Base-by-base conservation (phyloP, 2,888 invertebrate genomes). In the Stegana nigrithorax region DNA sequence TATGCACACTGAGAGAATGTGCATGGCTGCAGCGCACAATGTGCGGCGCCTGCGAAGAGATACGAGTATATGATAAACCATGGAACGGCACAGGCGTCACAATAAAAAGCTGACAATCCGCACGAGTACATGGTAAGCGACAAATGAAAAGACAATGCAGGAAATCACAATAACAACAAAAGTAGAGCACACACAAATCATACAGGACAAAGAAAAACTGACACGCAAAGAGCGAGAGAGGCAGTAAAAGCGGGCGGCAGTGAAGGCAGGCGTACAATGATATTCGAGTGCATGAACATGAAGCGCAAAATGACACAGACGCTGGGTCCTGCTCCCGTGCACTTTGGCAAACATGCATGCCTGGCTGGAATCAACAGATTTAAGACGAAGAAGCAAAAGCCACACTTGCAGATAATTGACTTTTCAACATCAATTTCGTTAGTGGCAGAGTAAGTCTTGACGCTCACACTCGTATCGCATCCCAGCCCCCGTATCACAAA, bases 61-160 rank as follows among this genome's bases (percentile, higher is more conserved):
- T 29, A 17, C 19, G 29, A 29, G 21, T 23, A 47, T 47, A 23
- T 4, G 47, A 47, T 17, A 47, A 23, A 7, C 47, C 25, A 47
- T 47, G 47, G n/a, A 23, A 36, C 36, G n/a, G 2, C 50, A 26
- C 26, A 26, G 12, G 10, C 3, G 14, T 10, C 47, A 47, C 25
- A 47, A 47, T 23, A 23, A 21, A 55, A 55, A 8, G 25, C 7
- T 14, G 12, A 7, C 17, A 12, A 36, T 23, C 4, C 10, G 36
- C 7, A 55, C 23, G 32, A 55, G 19, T 21, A 55, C 10, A 36
- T 55, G 21, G 21, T n/a, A 19, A 36, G n/a, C 12, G 50, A 53
- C 53, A 53, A 32, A 32, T 53, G 32, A 21, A 21, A 19, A 55
- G 53, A 55, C 19, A 32, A 55, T 55, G 32, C 36, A 36, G 23